These are phyloP conservation scores for Paraplagusia blochii DNA, from an alignment of 2,113 vertebrate species.

Conservation along the genomic window DNA sequence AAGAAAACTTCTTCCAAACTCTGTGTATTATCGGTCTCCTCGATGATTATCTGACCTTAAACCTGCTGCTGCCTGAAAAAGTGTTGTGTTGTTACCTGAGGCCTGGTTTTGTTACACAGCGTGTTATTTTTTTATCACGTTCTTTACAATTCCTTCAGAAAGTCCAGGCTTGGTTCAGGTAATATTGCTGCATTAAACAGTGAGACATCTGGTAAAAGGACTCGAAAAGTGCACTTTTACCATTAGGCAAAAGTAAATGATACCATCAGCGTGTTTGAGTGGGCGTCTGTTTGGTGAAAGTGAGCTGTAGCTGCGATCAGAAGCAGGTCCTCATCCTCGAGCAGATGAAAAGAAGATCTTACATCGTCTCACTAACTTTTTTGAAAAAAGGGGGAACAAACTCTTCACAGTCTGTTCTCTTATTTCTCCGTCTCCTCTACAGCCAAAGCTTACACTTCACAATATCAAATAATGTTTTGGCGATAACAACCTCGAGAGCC, in stretches of 20 bases:
- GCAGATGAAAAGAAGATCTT: background rate
- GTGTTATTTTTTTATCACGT: constrained; percentile 5
- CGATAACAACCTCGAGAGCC: background rate
- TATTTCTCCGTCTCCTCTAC: background rate
- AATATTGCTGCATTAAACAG: constrained; percentile 1
- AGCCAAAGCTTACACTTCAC: background rate
- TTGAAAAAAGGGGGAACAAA: background rate
- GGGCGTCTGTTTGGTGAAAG: background rate
- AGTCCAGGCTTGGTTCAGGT: constrained; percentile 1
- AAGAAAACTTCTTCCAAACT: constrained; percentile 15
- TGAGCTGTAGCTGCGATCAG: background rate
- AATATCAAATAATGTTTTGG: background rate
- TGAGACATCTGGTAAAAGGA: background rate
- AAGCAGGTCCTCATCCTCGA: background rate
- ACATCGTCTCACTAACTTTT: background rate
- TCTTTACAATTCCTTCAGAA: constrained; percentile 1
- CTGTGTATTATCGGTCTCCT: background rate
- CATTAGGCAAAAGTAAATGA: background rate
- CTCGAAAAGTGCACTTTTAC: constrained; percentile 4
- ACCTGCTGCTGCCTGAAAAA: constrained; percentile 5
- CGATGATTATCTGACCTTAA: constrained; percentile 10
- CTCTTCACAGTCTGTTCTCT: background rate
- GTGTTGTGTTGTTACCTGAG: background rate
- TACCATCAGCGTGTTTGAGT: background rate
- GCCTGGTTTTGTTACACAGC: background rate